phyloP scores from a whole-genome alignment of 2,888 invertebrate species.

The Tinea semifulvella region DNA sequence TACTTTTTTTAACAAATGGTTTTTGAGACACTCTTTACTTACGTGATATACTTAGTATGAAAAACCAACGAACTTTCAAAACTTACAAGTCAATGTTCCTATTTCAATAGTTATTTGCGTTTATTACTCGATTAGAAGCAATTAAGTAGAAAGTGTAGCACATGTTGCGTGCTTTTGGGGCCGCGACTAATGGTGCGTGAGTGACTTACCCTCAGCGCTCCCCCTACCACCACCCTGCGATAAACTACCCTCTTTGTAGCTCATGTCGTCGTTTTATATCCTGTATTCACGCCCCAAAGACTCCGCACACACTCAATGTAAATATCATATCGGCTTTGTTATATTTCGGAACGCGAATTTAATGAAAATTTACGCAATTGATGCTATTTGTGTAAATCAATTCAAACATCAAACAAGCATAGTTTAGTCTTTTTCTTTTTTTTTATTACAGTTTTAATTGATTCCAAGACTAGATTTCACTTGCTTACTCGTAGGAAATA shows the following conservation, averaged over 20 bases:
- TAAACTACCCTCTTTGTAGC: constrained; percentile 43
- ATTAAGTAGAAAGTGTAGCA: constrained; percentile 61
- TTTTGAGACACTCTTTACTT: too few species aligned
- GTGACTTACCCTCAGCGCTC: constrained; percentile 26
- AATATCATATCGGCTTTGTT: constrained; percentile 25
- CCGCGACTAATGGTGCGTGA: constrained; percentile 58
- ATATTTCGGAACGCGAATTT: constrained; percentile 28
- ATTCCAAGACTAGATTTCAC: too few species aligned
- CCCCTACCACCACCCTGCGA: constrained; percentile 25
- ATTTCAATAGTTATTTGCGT: not conserved
- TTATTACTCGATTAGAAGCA: constrained; percentile 47
- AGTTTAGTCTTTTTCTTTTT: too few species aligned
- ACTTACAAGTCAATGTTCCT: not conserved
- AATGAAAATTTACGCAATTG: not conserved
- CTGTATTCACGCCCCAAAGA: constrained; percentile 26
- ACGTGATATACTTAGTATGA: too few species aligned
- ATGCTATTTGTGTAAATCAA: not conserved
- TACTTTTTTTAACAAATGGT: too few species aligned
- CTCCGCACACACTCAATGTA: constrained; percentile 27
- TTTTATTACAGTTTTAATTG: too few species aligned
- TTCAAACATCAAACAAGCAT: too few species aligned
- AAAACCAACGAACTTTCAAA: too few species aligned
- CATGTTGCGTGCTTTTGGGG: constrained; percentile 52
- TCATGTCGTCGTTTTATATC: constrained; percentile 32
- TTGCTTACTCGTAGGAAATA: too few species aligned